Evolutionary conservation across 2,888 invertebrate species (phyloP), one percentile per base, ranked within the genome.

Genomic region (Eupithecia vulgata): DNA sequence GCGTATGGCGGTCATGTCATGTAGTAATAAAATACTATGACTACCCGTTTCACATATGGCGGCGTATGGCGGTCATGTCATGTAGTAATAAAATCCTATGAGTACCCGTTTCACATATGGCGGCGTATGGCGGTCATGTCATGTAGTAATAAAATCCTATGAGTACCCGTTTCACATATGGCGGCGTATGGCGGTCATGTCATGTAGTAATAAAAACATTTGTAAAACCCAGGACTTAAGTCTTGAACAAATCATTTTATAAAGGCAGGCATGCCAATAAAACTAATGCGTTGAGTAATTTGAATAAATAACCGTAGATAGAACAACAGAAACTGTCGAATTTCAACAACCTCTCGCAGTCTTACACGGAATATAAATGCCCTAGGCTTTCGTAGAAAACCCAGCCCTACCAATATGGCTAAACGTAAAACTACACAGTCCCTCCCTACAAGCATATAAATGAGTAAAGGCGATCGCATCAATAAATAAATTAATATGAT

Each of bases 401-500:
- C 52, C 57, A 71, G 66, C 61, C 68, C 62, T 62, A 74, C 40
- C 71, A 52, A 80, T 81, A 82, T 81, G 76, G 79, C 75, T 81
- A 85, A 85, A 83, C 76, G 62, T 62, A 62, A 62, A 35, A 74
- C 82, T 82, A 80, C 83, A 79, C 75, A 78, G 73, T 79, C 75
- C 75, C 34, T 79, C 75, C 75, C 34, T 72, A 65, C 65, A 68
- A 59, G 84, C 82, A 84, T 85, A 84, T 80, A 81, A 82, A 85
- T 83, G 81, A 80, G 80, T 75, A 79, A 79, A 77, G 78, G 80
- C 80, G 30, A 3, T 79, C 74, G 85, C 80, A 84, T 85, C 77
- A 83, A 88, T 88, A 89, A 88, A 91, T 90, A 89, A 88, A 90
- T 91, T 88, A 91, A 92, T 90, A 89, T 64, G 64, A 92, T 91